Evolutionary conservation across 1,140 invertebrate species (phyloP).

Genomic region (Maniola jurtina): DNA sequence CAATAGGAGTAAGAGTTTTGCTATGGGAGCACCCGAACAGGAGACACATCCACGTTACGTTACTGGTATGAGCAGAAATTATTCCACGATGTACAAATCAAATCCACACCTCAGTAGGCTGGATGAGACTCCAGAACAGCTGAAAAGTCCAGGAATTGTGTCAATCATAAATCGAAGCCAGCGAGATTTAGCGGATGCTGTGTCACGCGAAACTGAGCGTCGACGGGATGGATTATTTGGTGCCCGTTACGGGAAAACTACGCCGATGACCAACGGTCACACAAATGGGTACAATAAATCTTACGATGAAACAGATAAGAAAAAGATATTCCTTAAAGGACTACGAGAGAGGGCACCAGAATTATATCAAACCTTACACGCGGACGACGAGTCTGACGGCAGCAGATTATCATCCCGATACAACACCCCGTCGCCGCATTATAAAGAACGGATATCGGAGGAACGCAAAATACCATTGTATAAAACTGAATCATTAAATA

Average conservation of each 20-base stretch:
- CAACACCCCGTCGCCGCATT: slow-evolving; percentile 69
- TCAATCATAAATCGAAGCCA: slow-evolving; percentile 90
- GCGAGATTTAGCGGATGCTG: slow-evolving; percentile 82
- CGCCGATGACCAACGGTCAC: slow-evolving; percentile 70
- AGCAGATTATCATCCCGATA: slow-evolving; percentile 68
- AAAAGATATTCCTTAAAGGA: slow-evolving; percentile 85
- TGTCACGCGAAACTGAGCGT: slow-evolving; percentile 71
- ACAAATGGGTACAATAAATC: slow-evolving; percentile 68
- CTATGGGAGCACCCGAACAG: slow-evolving; percentile 82
- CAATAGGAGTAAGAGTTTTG: slow-evolving; percentile 91
- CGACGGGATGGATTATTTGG: slow-evolving; percentile 76
- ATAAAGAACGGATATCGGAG: slow-evolving; percentile 67
- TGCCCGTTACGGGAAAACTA: slow-evolving; percentile 78
- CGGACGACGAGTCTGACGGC: slow-evolving; percentile 79
- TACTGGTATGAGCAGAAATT: slow-evolving; percentile 67
- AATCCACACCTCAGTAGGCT: slow-evolving; percentile 86
- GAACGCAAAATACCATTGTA: slow-evolving; percentile 69
- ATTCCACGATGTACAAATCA: slow-evolving; percentile 84
- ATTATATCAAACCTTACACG: slow-evolving; percentile 85
- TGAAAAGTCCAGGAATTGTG: slow-evolving; percentile 91
- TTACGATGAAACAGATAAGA: slow-evolving; percentile 80
- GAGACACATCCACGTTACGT: slow-evolving; percentile 70
- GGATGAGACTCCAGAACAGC: slow-evolving; percentile 84
- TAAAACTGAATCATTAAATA: slow-evolving; percentile 73
- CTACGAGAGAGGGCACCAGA: slow-evolving; percentile 87